These are phyloP conservation scores for Leptinotarsa tumamoca DNA, from an alignment of 2,888 invertebrate genomes.

Conservation along the genomic window DNA sequence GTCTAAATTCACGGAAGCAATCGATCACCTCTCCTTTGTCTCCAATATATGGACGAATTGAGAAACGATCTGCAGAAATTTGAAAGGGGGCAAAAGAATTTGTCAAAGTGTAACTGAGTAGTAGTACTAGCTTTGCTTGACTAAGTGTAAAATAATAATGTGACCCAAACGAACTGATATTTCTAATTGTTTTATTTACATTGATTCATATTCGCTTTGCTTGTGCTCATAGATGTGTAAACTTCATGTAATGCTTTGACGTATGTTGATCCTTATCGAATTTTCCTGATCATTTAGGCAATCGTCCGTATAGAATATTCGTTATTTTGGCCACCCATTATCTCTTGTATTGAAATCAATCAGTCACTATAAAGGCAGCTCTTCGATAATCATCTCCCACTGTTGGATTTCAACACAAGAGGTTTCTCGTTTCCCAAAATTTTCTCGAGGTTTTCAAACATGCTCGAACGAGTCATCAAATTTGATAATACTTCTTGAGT, in stretches of 20 bases:
- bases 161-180: conserved; percentile 18
- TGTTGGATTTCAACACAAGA: conserved; percentile 5
- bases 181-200: conserved; percentile 16
- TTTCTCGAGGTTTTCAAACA: background rate
- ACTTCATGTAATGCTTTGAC: conserved; percentile 10
- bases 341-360: conserved; percentile 12
- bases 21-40: conserved; percentile 19
- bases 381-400: conserved; percentile 1
- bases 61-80: conserved; percentile 10
- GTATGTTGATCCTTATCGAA: background rate
- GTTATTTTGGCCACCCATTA: conserved; percentile 15
- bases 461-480: conserved; percentile 10
- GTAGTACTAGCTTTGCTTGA: conserved; percentile 5
- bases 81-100: conserved; percentile 9
- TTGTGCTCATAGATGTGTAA: conserved; percentile 15
- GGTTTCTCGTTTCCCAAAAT: background rate
- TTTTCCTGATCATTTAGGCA: conserved; percentile 13
- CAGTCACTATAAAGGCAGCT: conserved; percentile 4
- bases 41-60: conserved; percentile 1
- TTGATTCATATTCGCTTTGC: conserved; percentile 14
- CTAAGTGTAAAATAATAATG: conserved; percentile 19
- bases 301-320: conserved; percentile 10
- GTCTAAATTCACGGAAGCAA: conserved; percentile 10
- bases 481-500: background rate
- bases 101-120: conserved; percentile 8